Evolutionary conservation across 2,888 invertebrate genomes (phyloP), one percentile per base, ranked within the genome.

Genomic region (Lepeophtheirus nordmannii): DNA sequence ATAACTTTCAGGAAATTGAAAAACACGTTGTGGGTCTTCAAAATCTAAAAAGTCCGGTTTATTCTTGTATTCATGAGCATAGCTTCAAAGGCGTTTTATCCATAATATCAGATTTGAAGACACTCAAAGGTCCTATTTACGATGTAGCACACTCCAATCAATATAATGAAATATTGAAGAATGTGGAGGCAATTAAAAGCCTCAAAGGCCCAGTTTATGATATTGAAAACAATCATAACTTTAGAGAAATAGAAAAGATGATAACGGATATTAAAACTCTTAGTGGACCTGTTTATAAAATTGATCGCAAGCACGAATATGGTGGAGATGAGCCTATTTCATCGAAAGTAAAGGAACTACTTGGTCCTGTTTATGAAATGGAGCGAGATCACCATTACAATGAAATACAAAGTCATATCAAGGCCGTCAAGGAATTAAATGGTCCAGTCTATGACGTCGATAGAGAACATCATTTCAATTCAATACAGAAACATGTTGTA

Each of bases 361-460:
- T 60, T 17, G 66, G 66, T 60, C 66, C 66, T 17, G 60, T 66
- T 17, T 66, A 66, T 46, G 59, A 58, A 22, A 40, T 58, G 1
- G 30, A 60, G 17, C 23, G 40, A 58, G 60, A 66, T 37, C 66
- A 66, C 20, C 59, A 66, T 30, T 66, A 38, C 38, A 66, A 65
- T 39, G 56, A 53, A 17, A 60, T 66, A n/a, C 20, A 40, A 17
- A 60, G 60, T 23, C 66, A 66, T 40, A 58, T 58, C 12, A 58
- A 66, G 41, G 38, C 38, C 38, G 17, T 66, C 10, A 58, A 60
- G 23, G 40, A 38, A 9, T 37, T 66, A 2, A 22, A 30, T 38
- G 66, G 66, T 1, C 66, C 66, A 1, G 66, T 66, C 1, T 66
- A 66, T 60, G 46, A 66, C 17, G 39, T 66, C 10, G 58, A 59